Base-by-base conservation (phyloP, 2,113 vertebrate species). In the Mustela lutreola region DNA sequence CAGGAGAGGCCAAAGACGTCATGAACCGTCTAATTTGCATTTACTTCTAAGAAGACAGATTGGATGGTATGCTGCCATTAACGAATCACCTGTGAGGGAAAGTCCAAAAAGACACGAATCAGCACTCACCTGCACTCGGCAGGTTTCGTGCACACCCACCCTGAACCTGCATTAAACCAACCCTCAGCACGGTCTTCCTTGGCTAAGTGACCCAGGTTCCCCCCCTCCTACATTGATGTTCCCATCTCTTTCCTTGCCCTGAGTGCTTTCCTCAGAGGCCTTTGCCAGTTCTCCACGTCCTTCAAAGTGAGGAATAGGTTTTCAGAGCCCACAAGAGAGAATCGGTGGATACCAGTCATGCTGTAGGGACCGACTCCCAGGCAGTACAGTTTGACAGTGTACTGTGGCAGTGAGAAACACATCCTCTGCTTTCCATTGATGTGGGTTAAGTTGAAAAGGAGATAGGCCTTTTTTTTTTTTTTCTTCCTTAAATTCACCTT, bases 401-500 rank as follows among this genome's bases (percentile, higher is more conserved):
- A 15, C 2, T 39, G 10, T 45, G 67, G 58, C 70, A 56, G 0
- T 11, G 63, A 58, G 45, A 71, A 71, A 42, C 24, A n/a, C 9
- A 16, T 24, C 36, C 7, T 33, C 63, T 53, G 26, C 45, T 86
- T 96, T 91, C 79, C 16, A 39, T 45, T 92, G 70, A 36, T 39
- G 10, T 82, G 76, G 80, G 36, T 85, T 85, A 53, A 86, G 42
- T 45, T 81, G 36, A 11, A 76, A 96, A 73, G 53, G 53, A 70
- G 24, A 10, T 50, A 78, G 1, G 42, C 42, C 24, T 4, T 76
- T 76, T 48, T 28, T 42, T 76, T 45, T 75, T 39, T 39, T 73
- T 75, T 39, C 24, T 73, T 45, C 42, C 45, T 56, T 56, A 56
- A 76, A 95, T 71, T n/a, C 31, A 16, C n/a, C 50, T 81, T 33